phyloP scores from a whole-genome alignment of 2,888 invertebrate genomes.

The Protophormia terraenovae region DNA sequence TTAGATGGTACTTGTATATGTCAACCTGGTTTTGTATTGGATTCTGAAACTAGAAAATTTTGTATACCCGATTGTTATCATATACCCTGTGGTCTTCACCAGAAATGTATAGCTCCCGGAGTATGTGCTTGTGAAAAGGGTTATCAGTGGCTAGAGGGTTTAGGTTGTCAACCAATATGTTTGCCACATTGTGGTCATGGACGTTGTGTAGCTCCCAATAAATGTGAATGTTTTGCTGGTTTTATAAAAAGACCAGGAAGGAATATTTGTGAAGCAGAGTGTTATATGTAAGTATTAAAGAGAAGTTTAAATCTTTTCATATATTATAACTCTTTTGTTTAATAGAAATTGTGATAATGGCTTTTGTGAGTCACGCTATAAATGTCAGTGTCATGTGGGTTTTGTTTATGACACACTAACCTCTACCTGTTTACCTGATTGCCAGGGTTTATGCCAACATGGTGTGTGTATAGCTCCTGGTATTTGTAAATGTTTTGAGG shows the following conservation, averaged over 20 bases:
- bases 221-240: slow-evolving; percentile 81
- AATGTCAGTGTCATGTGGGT: slow-evolving; percentile 79
- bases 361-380: slow-evolving; percentile 81
- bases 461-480: slow-evolving; percentile 85
- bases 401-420: slow-evolving; percentile 75
- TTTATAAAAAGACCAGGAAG: slow-evolving; percentile 75
- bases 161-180: slow-evolving; percentile 79
- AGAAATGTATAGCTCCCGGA: slow-evolving; percentile 74
- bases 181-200: slow-evolving; percentile 79
- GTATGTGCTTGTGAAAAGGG: slow-evolving; percentile 75
- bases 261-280: slow-evolving; percentile 78
- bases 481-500: slow-evolving; percentile 84
- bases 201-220: slow-evolving; percentile 77
- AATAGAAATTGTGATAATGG: slow-evolving; percentile 81
- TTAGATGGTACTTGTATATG: slow-evolving; percentile 85
- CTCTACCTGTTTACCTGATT: slow-evolving; percentile 77
- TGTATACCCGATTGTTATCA: slow-evolving; percentile 77
- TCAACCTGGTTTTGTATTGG: slow-evolving; percentile 76
- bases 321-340: slow-evolving; percentile 19
- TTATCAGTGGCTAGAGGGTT: slow-evolving; percentile 73
- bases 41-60: slow-evolving; percentile 76
- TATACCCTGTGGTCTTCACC: slow-evolving; percentile 79
- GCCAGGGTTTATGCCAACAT: slow-evolving; percentile 79
- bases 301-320: slow-evolving; percentile 81
- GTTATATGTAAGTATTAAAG: slow-evolving; percentile 75